These are phyloP conservation scores for Podarcis raffonei DNA, from an alignment of 2,113 vertebrate species.

Conservation along the genomic window DNA sequence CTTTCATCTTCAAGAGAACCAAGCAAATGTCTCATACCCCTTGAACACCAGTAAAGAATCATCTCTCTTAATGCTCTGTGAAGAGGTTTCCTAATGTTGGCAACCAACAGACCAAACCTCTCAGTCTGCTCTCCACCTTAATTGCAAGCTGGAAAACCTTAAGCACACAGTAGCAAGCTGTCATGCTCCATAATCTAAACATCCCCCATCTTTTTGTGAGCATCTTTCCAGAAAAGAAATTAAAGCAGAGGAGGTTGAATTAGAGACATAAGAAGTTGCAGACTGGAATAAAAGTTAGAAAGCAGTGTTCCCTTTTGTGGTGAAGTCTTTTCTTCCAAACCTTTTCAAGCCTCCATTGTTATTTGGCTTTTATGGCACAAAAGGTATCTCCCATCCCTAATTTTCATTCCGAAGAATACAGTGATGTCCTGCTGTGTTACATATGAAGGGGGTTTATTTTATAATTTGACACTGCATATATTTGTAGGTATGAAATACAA, in stretches of 20 bases:
- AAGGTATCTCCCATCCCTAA: conserved; percentile 81
- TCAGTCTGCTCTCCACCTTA: background rate
- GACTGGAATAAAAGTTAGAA: conserved; percentile 48
- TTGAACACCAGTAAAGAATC: background rate
- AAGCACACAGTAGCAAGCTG: background rate
- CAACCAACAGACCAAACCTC: background rate
- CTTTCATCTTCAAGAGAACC: background rate
- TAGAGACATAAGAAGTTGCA: conserved; percentile 16
- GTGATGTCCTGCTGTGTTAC: conserved; percentile 79
- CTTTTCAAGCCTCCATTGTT: conserved; percentile 73
- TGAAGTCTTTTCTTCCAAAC: conserved; percentile 66
- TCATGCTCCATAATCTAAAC: background rate
- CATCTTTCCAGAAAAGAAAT: background rate
- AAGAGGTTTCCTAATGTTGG: background rate
- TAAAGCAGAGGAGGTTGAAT: background rate
- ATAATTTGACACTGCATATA: conserved; percentile 76
- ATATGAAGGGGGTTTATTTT: conserved; percentile 70
- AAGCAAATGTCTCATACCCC: background rate
- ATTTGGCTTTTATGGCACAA: conserved; percentile 77
- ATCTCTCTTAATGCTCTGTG: background rate
- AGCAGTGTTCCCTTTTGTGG: conserved; percentile 48
- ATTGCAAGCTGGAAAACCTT: background rate
- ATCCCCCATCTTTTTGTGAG: background rate
- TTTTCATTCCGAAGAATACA: conserved; percentile 78
- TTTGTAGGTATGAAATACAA: conserved; percentile 70